phyloP scores from a whole-genome alignment of 2,888 invertebrate genomes.

The Agrilus mali region DNA sequence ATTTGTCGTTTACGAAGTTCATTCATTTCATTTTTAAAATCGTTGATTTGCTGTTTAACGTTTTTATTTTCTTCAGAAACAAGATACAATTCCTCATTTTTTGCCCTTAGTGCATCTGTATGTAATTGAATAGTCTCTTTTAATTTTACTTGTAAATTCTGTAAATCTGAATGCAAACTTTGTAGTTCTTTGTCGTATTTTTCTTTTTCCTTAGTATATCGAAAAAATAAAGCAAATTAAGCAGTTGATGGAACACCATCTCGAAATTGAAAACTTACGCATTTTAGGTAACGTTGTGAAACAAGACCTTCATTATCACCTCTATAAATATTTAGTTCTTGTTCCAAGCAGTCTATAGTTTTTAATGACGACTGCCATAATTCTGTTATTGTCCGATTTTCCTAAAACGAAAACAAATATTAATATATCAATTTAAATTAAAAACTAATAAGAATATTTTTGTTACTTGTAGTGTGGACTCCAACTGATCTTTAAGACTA shows the following conservation, averaged over 20 bases:
- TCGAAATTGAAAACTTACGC: too few species aligned
- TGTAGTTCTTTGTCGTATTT: constrained; percentile 41
- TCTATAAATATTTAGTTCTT: constrained; percentile 46
- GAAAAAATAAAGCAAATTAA: not conserved
- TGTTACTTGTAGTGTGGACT: constrained; percentile 25
- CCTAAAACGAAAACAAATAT: constrained; percentile 31
- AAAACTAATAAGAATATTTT: not conserved
- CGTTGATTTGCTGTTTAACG: constrained; percentile 7
- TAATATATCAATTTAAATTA: not conserved
- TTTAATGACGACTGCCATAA: constrained; percentile 56
- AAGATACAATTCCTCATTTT: constrained; percentile 26
- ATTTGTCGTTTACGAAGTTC: constrained; percentile 32
- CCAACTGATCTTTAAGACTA: constrained; percentile 31
- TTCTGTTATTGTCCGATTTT: constrained; percentile 50
- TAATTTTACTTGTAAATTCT: constrained; percentile 14
- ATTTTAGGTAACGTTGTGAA: constrained; percentile 16
- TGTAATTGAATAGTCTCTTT: constrained; percentile 11
- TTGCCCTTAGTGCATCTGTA: constrained; percentile 10
- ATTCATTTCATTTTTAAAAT: constrained; percentile 37
- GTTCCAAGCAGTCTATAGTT: constrained; percentile 53
- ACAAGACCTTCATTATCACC: constrained; percentile 22
- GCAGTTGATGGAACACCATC: too few species aligned
- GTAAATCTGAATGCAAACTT: constrained; percentile 41
- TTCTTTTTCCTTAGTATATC: constrained; percentile 30
- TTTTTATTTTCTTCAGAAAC: constrained; percentile 35